Base-by-base conservation (phyloP, 1,140 invertebrate genomes). In the Glomeris maerens region DNA sequence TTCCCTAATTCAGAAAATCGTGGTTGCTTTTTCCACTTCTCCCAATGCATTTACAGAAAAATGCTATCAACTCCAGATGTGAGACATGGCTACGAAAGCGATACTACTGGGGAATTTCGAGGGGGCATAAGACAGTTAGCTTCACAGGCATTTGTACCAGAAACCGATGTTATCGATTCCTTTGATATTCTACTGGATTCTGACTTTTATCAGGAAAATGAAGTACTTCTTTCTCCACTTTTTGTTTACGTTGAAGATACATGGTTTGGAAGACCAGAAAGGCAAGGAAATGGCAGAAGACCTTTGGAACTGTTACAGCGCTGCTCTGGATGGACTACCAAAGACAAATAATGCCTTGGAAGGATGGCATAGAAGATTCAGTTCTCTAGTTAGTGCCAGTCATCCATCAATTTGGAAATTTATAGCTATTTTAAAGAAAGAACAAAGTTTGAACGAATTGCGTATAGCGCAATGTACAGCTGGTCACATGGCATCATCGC, bases 1-100 rank as follows among this genome's bases (percentile, higher is more conserved):
- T 51, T 27, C 44, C 49, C 27, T 46, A 14, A 3, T 2, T 26
- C 23, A 10, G 3, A 17, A 22, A 13, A 40, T 49, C 17, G 29
- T 17, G 40, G 49, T 13, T 51, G 27, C 40, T 51, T 40, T 45
- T 51, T 51, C 40, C 40, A 51, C 47, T 27, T 51, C n/a, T 13
- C 31, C 40, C 49, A 51, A 47, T 40, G 26, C 26, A 38, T 51
- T 20, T 17, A 40, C 20, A 17, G n/a, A 4, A 51, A 51, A 51
- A 38, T 51, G 5, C 47, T 50, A 20, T 5, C 2, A 22, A 17
- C 36, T 3, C 10, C 13, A 44, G 27, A 41, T 36, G 31, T 17
- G 10, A n/a, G n/a, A n/a, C n/a, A n/a, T n/a, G n/a, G n/a, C n/a
- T n/a, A n/a, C n/a, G n/a, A n/a, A n/a, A n/a, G n/a, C n/a, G n/a